These are phyloP conservation scores for Cherax quadricarinatus DNA, from an alignment of 1,140 invertebrate species.

Conservation along the genomic window DNA sequence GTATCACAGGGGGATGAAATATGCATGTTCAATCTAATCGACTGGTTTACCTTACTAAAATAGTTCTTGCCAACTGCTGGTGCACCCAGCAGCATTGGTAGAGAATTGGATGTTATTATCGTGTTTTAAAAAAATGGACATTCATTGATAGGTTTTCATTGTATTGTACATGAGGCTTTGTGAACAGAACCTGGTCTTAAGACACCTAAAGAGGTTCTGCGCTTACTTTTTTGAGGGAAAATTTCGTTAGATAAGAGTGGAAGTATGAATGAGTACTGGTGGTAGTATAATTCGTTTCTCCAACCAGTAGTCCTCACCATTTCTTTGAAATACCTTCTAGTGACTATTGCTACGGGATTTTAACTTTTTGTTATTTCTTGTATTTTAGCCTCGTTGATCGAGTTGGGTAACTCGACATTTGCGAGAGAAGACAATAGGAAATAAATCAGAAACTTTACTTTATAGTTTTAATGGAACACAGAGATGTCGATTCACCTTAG, in stretches of 20 bases:
- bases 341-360: too few relatives aligned
- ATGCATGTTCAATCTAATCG: constrained; percentile 1
- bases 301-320: too few relatives aligned
- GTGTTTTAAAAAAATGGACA: not conserved
- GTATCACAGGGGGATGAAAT: constrained; percentile 2
- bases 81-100: not conserved
- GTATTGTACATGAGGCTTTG: not conserved
- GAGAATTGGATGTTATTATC: not conserved
- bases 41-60: not conserved
- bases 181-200: not conserved
- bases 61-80: not conserved
- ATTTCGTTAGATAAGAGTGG: too few relatives aligned
- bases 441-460: too few relatives aligned
- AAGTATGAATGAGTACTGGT: not conserved
- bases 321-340: too few relatives aligned
- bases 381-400: too few relatives aligned
- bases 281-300: not conserved
- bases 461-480: too few relatives aligned
- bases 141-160: constrained; percentile 8
- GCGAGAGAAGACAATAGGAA: too few relatives aligned
- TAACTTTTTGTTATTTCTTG: too few relatives aligned
- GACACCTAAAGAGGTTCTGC: not conserved
- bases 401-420: too few relatives aligned
- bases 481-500: too few relatives aligned
- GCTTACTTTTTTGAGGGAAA: not conserved